Evolutionary conservation across 2,797 vertebrate species (phyloP), one percentile per base, ranked within the genome.

Genomic region (Sebastes kiyomatsui): DNA sequence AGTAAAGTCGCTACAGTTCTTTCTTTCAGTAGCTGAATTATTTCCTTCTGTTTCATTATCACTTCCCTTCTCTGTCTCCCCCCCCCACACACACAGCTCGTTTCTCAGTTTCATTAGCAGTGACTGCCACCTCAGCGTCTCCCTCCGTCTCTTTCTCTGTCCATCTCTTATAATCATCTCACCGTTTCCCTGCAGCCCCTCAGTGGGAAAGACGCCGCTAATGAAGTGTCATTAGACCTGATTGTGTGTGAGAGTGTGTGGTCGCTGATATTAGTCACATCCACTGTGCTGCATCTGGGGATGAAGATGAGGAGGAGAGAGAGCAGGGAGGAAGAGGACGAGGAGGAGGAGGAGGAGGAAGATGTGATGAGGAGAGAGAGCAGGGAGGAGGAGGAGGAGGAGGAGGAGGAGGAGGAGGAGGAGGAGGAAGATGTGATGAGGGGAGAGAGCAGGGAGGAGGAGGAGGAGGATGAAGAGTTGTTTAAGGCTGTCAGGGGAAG

Each of bases 151-250:
- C 42, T 64, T 11, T 68, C 59, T 80, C 28, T 58, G 67, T 65
- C 69, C 69, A 12, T 88, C 73, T 83, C 79, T 84, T 72, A 16
- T 65, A 80, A 86, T 89, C 64, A 86, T 90, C 73, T 66, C 1
- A 66, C 66, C n/a, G 9, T 69, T 80, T 88, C 56, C 77, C 82
- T 6, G 69, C n/a, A 56, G 84, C 60, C 52, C 28, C 80, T 80
- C 80, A 77, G 83, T 14, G 35, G 77, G 66, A 83, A 79, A 75
- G 58, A 75, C 25, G 69, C 77, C 2, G 20, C 76, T 92, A 90
- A 89, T 91, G 85, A 92, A 88, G 80, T 79, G 78, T 30, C 90
- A 87, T 90, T 87, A 89, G 82, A 67, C 68, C n/a, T 60, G 55
- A 42, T 42, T 46, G 76, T 68, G 67, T 69, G 60, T 61, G 76